Base-by-base conservation (phyloP, 92 coral and sea anemone species). In the Porites rus region DNA sequence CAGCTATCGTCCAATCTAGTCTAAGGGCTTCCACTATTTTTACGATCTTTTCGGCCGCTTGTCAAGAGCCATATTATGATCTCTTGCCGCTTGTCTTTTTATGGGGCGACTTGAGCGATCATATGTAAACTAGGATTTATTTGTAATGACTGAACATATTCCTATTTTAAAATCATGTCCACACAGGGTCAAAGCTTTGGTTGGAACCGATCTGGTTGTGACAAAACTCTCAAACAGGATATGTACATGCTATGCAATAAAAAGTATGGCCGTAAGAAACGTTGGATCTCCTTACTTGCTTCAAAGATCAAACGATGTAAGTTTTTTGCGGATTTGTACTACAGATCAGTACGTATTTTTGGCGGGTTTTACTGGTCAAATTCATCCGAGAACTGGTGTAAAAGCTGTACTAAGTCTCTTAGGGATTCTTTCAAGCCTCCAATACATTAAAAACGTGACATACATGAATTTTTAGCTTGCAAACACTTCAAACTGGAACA, bases 311-410 rank as follows among this genome's bases (percentile, higher is more conserved):
- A 72, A 20, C 58, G 52, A 20, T 72, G 76, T 50, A 72, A 72
- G 54, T 1, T 8, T 0, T 56, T 56, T 16, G 17, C 76, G 20
- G 24, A 72, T 20, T 1, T 3, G 0, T 72, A 46, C 76, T 72
- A 50, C 58, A 16, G 1, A 7, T 22, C 59, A 0, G 76, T 70
- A 19, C 51, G 53, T 51, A 1, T 13, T 1, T 78, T 20, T 8
- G 77, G 72, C 13, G 12, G 54, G 19, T 21, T 21, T 14, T 50
- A 70, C 18, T 72, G 53, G 52, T 8, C n/a, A 8, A 52, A 31
- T 2, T 14, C 3, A 53, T 69, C 78, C 17, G 78, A 51, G 16
- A 0, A 51, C 21, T 82, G 79, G 79, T 71, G 86, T 22, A 19
- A 70, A 24, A 51, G 1, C 43, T 82, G 86, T 58, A 63, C 69